These are phyloP conservation scores for Karalla daura DNA, from an alignment of 2,797 vertebrate species.

Conservation along the genomic window DNA sequence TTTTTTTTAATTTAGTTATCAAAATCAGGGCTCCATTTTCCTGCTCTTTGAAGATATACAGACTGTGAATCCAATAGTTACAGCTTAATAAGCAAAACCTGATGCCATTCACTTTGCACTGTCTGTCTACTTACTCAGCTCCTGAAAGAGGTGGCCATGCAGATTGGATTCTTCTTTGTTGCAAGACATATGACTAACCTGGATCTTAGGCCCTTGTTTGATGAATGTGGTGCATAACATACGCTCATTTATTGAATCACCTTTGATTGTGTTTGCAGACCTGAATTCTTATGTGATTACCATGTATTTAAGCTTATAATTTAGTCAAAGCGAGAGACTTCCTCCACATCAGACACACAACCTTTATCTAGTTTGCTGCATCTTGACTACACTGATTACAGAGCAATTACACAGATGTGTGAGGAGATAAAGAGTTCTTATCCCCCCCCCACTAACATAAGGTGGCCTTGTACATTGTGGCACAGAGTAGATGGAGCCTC, in stretches of 20 bases:
- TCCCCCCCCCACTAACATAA: slow-evolving; percentile 40
- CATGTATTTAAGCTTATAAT: slow-evolving; percentile 55
- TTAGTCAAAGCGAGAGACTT: slow-evolving; percentile 58
- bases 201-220: background rate
- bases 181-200: slow-evolving; percentile 11
- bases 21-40: slow-evolving; percentile 1
- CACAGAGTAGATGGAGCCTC: slow-evolving; percentile 24
- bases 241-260: background rate
- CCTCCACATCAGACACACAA: slow-evolving; percentile 44
- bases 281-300: slow-evolving; percentile 49
- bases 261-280: background rate
- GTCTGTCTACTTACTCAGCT: slow-evolving; percentile 51
- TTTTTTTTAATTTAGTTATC: slow-evolving; percentile 24
- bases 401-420: slow-evolving; percentile 61
- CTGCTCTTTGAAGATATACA: background rate
- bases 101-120: slow-evolving; percentile 36
- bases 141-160: slow-evolving; percentile 47
- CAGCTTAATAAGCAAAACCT: slow-evolving; percentile 48
- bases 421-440: slow-evolving; percentile 49
- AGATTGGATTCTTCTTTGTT: slow-evolving; percentile 32
- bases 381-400: slow-evolving; percentile 65
- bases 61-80: background rate
- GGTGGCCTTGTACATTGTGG: slow-evolving; percentile 37
- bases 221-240: background rate
- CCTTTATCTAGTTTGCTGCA: slow-evolving; percentile 60